A percentile compares a stretch with the other conserved stretches of the same genome.
These are phyloP conservation scores for Heliconius melpomene DNA, from an alignment of 1,140 invertebrate species.

Conservation along the genomic window DNA sequence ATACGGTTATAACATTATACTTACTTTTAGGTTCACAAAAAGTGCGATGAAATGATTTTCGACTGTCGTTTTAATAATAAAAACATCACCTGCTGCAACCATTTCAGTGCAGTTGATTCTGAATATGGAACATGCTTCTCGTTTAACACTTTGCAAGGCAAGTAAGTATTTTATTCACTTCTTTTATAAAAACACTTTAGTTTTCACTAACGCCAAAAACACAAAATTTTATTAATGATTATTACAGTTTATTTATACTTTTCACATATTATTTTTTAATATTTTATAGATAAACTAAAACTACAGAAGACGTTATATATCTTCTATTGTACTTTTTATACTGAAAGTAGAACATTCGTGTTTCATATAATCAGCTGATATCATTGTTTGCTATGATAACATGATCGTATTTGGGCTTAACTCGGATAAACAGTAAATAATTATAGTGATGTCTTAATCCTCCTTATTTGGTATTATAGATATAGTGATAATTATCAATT, in stretches of 20 bases:
- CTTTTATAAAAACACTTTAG: neutral
- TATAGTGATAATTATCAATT: conserved; percentile 29
- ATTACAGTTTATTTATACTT: neutral
- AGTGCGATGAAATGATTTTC: conserved; percentile 73
- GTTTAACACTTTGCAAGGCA: conserved; percentile 81
- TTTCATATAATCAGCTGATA: conserved; percentile 42
- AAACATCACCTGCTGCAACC: conserved; percentile 80
- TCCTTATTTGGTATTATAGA: neutral
- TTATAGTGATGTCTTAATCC: neutral
- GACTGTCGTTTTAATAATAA: conserved; percentile 78
- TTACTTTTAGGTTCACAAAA: conserved; percentile 63
- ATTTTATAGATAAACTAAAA: neutral
- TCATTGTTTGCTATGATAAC: conserved; percentile 31
- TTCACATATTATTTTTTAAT: neutral
- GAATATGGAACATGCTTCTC: conserved; percentile 82
- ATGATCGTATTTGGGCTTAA: conserved; percentile 17
- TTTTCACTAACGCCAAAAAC: neutral
- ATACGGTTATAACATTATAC: no score
- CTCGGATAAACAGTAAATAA: conserved; percentile 5
- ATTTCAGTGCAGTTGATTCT: conserved; percentile 80
- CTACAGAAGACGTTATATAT: neutral
- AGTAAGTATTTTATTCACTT: conserved; percentile 47
- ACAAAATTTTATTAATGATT: neutral
- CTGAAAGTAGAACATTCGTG: conserved; percentile 19
- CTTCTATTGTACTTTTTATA: neutral